Base-by-base conservation (phyloP, 1,140 invertebrate species). In the Drosophila bocki region DNA sequence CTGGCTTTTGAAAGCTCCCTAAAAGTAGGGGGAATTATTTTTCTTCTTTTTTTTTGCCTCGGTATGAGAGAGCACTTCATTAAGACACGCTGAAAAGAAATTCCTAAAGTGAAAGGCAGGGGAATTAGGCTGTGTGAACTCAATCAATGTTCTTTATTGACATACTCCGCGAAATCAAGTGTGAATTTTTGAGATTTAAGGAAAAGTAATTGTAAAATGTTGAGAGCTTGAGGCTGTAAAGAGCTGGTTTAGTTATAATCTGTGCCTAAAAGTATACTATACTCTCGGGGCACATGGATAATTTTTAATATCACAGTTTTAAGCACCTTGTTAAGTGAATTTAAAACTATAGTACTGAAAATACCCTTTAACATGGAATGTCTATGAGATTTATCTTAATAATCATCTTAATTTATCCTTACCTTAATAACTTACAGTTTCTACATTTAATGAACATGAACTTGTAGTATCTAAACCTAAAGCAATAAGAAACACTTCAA, bases 1-100 rank as follows among this genome's bases (percentile, higher is more conserved):
- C 70, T 82, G 80, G 71, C 32, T 32, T 68, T 47, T 22, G 68
- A 68, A 68, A 47, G 33, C 39, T 44, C n/a, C n/a, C 17, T n/a
- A 22, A 12, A 62, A 45, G 9, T 7, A 19, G 33, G 32, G n/a
- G n/a, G 29, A 41, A 17, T 35, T n/a, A 6, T 35, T 47, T 60
- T 48, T 35, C 26, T 29, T 29, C 5, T 13, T 12, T 17, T 45
- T 47, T 48, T 60, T 26, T 8, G 29, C 12, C 29, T 44, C 22
- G 32, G n/a, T 13, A 32, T 11, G 39, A 13, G 37, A 32, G 19
- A 48, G 19, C 35, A 47, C 64, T 72, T 47, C 33, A 68, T 70
- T 70, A 68, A 9, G 62, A n/a, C 39, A 53, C 26, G 1, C 13
- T 35, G 44, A 19, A 53, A 11, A 17, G 13, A 67, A 69, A 53